Percentiles rank a stretch among this genome's conserved stretches.
Evolutionary conservation across 2,113 vertebrate species (phyloP).

Genomic region (Hippocampus zosterae): DNA sequence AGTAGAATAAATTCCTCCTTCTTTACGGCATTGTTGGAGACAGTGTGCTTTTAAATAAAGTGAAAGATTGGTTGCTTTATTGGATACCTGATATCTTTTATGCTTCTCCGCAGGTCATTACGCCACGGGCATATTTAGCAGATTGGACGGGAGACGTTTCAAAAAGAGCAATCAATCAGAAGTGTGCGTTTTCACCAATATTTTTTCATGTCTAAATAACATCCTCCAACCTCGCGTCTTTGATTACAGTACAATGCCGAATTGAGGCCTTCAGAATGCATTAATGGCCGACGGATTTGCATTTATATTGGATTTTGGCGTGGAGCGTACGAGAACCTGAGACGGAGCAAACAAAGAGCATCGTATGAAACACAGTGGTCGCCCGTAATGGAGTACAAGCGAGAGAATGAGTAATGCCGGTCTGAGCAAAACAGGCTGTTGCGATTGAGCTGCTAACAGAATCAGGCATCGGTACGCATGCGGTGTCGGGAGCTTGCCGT

Average conservation of each 20-base stretch:
- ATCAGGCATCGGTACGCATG: constrained; percentile 24
- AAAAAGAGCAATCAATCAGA: constrained; percentile 56
- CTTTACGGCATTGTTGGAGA: neutral
- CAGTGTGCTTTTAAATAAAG: neutral
- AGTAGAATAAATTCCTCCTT: neutral
- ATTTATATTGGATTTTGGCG: constrained; percentile 77
- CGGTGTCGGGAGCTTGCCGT: neutral
- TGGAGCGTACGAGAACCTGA: constrained; percentile 48
- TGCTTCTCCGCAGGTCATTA: constrained; percentile 12
- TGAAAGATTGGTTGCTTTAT: constrained; percentile 1
- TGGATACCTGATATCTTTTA: constrained; percentile 3
- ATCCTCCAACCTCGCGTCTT: constrained; percentile 55
- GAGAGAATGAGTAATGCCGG: constrained; percentile 48
- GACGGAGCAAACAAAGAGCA: constrained; percentile 67
- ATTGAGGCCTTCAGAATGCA: constrained; percentile 70
- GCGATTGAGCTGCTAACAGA: constrained; percentile 15
- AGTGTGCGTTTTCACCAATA: constrained; percentile 68
- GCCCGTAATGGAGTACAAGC: constrained; percentile 64
- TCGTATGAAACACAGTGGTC: constrained; percentile 64
- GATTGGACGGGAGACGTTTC: constrained; percentile 32
- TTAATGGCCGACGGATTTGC: constrained; percentile 74
- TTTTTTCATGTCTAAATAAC: constrained; percentile 69
- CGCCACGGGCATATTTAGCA: constrained; percentile 16
- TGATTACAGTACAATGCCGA: constrained; percentile 72
- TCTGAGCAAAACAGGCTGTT: constrained; percentile 50